phyloP scores from a whole-genome alignment of 2,888 invertebrate genomes.

The Coenonympha arcania region DNA sequence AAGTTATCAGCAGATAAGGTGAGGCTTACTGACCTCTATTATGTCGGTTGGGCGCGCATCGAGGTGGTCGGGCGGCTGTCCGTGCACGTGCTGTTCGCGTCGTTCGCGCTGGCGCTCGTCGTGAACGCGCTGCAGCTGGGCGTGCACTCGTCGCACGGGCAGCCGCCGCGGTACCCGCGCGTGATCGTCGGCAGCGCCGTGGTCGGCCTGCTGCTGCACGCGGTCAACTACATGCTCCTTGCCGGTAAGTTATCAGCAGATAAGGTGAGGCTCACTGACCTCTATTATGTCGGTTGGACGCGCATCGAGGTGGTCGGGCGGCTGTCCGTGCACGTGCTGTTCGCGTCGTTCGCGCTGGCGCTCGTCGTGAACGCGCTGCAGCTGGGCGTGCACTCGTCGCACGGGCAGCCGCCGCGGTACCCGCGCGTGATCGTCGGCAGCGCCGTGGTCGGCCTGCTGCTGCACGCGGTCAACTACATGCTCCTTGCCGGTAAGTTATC shows the following conservation, averaged over 20 bases:
- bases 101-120: conserved; percentile 85
- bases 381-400: conserved; percentile 80
- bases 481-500: conserved; percentile 82
- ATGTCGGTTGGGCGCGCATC: conserved; percentile 93
- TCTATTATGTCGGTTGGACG: conserved; percentile 96
- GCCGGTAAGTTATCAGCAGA: conserved; percentile 76
- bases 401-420: conserved; percentile 64
- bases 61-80: conserved; percentile 89
- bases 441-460: conserved; percentile 83
- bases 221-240: conserved; percentile 84
- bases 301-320: conserved; percentile 90
- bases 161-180: conserved; percentile 75
- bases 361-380: conserved; percentile 86
- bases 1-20: conserved; percentile 35
- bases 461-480: conserved; percentile 85
- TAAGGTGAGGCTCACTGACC: too few species aligned
- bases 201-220: conserved; percentile 84
- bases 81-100: conserved; percentile 86
- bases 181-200: conserved; percentile 84
- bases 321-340: conserved; percentile 85
- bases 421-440: conserved; percentile 82
- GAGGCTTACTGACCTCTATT: too few species aligned
- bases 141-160: conserved; percentile 76
- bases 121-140: conserved; percentile 88
- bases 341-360: conserved; percentile 87